Percentiles rank a stretch among this genome's conserved stretches.
phyloP scores from a whole-genome alignment of 2,888 invertebrate species.

The Hydraecia micacea region DNA sequence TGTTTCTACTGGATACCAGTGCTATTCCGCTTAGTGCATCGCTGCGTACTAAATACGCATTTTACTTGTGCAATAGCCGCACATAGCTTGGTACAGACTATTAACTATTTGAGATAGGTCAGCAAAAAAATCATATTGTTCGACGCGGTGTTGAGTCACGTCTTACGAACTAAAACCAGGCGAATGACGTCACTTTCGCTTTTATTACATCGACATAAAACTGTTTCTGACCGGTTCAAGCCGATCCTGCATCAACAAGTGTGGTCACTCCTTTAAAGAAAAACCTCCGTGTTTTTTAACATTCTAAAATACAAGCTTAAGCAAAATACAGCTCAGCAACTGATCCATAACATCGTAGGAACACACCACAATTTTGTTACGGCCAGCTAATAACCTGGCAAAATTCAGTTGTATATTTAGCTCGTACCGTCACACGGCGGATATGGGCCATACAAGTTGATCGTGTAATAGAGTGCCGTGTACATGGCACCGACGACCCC shows the following conservation, averaged over 20 bases:
- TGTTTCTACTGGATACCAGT: neutral
- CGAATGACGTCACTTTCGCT: neutral
- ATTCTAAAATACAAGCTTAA: neutral
- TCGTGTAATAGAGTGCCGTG: conserved; percentile 63
- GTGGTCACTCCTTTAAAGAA: neutral
- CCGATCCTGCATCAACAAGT: neutral
- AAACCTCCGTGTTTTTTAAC: no score
- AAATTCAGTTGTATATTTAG: conserved; percentile 28
- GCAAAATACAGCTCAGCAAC: neutral
- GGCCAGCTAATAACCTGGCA: conserved; percentile 2
- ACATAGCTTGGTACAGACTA: no score
- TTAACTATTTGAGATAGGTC: no score
- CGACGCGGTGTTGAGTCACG: neutral
- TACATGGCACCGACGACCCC: conserved; percentile 71
- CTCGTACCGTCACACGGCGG: neutral
- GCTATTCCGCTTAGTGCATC: neutral
- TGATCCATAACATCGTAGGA: neutral
- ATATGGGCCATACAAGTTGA: conserved; percentile 43
- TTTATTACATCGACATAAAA: neutral
- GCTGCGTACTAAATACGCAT: neutral
- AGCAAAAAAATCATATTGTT: neutral
- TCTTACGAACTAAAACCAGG: neutral
- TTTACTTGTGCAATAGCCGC: neutral
- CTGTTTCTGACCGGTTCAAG: neutral
- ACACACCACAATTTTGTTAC: conserved; percentile 30